Evolutionary conservation across 2,113 vertebrate species (phyloP), one percentile per base, ranked within the genome.

Genomic region (Leucopsar rothschildi): DNA sequence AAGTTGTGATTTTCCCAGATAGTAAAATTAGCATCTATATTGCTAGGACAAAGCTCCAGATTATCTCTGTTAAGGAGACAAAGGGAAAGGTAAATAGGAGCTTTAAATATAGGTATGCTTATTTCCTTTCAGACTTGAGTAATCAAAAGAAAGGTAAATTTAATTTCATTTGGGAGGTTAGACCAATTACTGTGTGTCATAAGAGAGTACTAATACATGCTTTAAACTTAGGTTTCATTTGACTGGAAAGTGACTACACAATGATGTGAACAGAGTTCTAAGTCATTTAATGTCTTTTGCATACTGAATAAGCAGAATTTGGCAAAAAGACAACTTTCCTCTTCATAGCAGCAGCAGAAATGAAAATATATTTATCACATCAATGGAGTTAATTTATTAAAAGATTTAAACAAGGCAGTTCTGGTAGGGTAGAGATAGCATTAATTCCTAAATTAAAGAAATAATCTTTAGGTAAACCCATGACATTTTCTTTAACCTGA

Each of bases 21-120:
- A 88, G 79, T 37, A 81, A 94, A 92, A 96, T 94, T 93, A 93
- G 31, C 68, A 95, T 83, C 92, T 94, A 5, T 95, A 88, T 91
- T 94, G 50, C 55, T 82, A 78, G 35, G 60, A 90, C 78, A 95
- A 93, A 87, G 33, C 33, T 93, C 15, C 25, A 60, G 82, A 93
- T 90, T 88, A 85, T 39, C 66, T 94, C 45, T 88, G 29, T 88
- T 85, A 75, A 81, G 64, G 86, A 77, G 53, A 95, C 68, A 96
- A 96, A 93, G 22, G 76, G 47, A 85, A 91, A 85, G 22, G 33
- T 92, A 86, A 91, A 70, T 79, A 69, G 37, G 59, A 82, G 50
- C 37, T 90, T 89, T 92, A 89, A 88, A 92, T 95, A 82, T 47
- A 35, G 29, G 21, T 72, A 33, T 76, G 53, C 59, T 59, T 87